phyloP scores from a whole-genome alignment of 2,797 vertebrate genomes.

The Peromyscus melanophrys region DNA sequence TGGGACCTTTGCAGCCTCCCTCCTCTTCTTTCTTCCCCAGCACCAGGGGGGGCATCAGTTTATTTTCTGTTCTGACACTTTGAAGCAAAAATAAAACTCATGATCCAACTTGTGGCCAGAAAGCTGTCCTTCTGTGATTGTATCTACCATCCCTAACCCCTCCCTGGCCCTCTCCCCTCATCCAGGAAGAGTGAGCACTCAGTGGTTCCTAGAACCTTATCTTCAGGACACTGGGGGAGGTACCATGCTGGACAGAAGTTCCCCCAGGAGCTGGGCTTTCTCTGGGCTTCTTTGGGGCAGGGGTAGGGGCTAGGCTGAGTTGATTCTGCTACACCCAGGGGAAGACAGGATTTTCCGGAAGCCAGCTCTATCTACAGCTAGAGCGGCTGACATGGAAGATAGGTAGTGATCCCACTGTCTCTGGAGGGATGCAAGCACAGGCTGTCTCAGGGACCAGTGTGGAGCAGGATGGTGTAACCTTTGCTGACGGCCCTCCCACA shows the following conservation, averaged over 20 bases:
- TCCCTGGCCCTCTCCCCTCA: background rate
- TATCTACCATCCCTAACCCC: background rate
- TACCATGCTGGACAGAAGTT: background rate
- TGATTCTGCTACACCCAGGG: background rate
- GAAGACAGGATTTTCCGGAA: background rate
- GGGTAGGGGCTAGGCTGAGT: background rate
- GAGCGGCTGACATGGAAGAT: background rate
- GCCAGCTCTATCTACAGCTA: background rate
- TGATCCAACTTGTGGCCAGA: accelerated
- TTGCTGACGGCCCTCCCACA: background rate
- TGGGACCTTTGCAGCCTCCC: background rate
- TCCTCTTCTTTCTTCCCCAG: background rate
- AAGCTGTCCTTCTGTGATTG: background rate
- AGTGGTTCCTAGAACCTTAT: background rate
- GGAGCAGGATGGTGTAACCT: background rate
- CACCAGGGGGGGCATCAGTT: accelerated
- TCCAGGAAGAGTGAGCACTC: background rate
- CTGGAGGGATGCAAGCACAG: background rate
- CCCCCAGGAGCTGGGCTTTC: background rate
- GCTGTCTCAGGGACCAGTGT: background rate
- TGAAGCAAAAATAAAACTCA: conserved; percentile 57
- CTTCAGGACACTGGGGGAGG: background rate
- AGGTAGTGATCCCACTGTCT: background rate
- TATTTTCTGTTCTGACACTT: background rate
- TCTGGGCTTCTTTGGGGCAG: background rate